These are phyloP conservation scores for Sycobia sp. DNA, from an alignment of 1,140 invertebrate genomes.

Conservation along the genomic window DNA sequence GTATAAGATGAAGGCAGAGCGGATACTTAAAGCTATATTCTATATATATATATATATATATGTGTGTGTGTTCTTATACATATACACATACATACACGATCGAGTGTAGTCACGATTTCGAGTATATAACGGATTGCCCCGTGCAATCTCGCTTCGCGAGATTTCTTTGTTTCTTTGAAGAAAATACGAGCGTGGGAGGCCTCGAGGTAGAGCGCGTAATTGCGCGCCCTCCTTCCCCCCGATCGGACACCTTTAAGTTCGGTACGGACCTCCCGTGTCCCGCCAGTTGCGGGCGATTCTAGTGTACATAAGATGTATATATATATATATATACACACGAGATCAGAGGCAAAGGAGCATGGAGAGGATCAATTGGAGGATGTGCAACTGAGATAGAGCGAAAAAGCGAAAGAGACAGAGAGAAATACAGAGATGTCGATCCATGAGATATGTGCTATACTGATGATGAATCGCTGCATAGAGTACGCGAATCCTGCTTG, in stretches of 20 bases:
- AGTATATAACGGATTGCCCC: background rate
- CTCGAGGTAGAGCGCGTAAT: slow-evolving; percentile 13
- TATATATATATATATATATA: too few species aligned
- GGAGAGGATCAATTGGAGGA: too few species aligned
- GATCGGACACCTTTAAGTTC: slow-evolving; percentile 6
- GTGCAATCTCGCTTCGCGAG: too few species aligned
- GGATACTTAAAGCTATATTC: too few species aligned
- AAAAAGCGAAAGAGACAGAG: background rate
- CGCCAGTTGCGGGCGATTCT: too few species aligned
- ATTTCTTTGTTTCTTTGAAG: slow-evolving; percentile 25
- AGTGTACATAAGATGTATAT: too few species aligned
- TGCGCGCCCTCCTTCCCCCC: background rate
- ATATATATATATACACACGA: too few species aligned
- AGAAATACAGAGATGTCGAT: slow-evolving; percentile 16
- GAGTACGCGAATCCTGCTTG: background rate
- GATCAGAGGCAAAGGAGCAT: too few species aligned
- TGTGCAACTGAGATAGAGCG: background rate
- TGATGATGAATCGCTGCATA: slow-evolving; percentile 15
- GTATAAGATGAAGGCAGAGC: background rate
- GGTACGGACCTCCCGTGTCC: too few species aligned
- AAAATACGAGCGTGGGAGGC: slow-evolving; percentile 27
- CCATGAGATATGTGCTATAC: slow-evolving; percentile 7
- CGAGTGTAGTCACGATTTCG: slow-evolving; percentile 6
- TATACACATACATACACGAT: too few species aligned
- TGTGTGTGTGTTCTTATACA: too few species aligned